Evolutionary conservation across 2,888 invertebrate genomes (phyloP), one percentile per base, ranked within the genome.

Genomic region (Nemotelus pantherinus): DNA sequence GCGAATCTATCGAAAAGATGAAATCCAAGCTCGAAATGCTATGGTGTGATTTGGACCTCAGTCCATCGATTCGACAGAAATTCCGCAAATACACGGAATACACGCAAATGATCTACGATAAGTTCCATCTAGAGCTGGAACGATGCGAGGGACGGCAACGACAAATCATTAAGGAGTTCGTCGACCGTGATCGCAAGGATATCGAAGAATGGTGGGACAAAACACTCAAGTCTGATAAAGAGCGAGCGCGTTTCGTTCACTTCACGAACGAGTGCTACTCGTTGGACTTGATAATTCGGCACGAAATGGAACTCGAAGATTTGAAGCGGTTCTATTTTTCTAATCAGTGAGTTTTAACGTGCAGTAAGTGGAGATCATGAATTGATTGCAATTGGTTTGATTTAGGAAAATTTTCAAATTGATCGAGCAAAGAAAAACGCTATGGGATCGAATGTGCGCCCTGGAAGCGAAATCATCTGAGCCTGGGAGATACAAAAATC

Each of bases 401-500:
- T 53, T 53, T 53, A 92, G 91, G 80, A 88, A 90, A 79, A 91
- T 94, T 65, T 93, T 91, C 82, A 89, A 91, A 0, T 85, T 94
- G 79, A 88, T 94, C 25, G 87, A 89, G 10, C 91, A 92, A 78
- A 90, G 94, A 67, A 90, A 92, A 80, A 88, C 90, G 53, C 88
- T 95, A 1, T 96, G 95, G 93, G 87, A 90, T 43, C 92, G 94
- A 83, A 92, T 94, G 91, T 88, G 90, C 2, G 93, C 93, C 79
- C 86, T 96, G 68, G 94, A 96, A 81, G 90, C 90, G 41, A 90
- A 92, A 74, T 93, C 94, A 0, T 90, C 90, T n/a, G 94, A 95
- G 82, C 94, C 95, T 0, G 92, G 93, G 80, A 90, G 97, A 0
- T 95, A 93, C 84, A 93, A 95, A 82, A 96, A 97, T 86, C 90